Conservation (phyloP, 1,140 invertebrate species). For the Trichonephila inaurata region DNA sequence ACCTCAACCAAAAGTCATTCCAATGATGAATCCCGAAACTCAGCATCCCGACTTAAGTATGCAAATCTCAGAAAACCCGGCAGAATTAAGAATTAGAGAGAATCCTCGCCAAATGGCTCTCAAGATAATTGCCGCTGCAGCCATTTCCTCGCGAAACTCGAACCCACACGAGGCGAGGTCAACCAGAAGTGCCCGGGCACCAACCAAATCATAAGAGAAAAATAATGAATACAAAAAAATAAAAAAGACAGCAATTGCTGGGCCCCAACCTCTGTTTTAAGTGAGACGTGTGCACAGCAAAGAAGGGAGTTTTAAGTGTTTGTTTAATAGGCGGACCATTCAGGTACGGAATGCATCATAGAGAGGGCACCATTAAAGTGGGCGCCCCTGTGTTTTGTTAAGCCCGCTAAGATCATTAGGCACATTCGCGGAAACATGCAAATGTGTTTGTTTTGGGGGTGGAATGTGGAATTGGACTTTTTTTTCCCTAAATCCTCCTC, state of each 20-base stretch:
- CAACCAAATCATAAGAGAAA: background rate
- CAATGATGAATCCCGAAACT: background rate
- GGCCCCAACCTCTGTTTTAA: slow-evolving; percentile 15
- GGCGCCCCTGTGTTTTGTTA: slow-evolving; percentile 28
- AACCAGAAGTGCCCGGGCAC: background rate
- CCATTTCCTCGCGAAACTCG: background rate
- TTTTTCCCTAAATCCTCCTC: background rate
- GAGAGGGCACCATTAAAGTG: background rate
- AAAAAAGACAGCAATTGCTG: background rate
- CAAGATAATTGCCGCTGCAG: background rate
- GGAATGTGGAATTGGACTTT: slow-evolving; percentile 1
- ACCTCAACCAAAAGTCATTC: background rate
- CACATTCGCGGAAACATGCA: slow-evolving; percentile 31
- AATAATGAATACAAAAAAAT: background rate
- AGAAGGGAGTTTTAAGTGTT: slow-evolving; percentile 43
- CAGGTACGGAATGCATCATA: slow-evolving; percentile 19
- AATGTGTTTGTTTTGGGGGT: slow-evolving; percentile 53
- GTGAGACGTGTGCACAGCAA: background rate
- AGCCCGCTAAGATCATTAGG: slow-evolving; percentile 2
- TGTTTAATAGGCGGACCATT: slow-evolving; percentile 49
- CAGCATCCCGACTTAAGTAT: background rate
- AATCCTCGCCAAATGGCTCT: background rate
- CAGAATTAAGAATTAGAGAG: background rate
- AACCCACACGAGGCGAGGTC: slow-evolving; percentile 27
- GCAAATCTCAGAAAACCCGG: background rate